Base-by-base conservation (phyloP, 2,888 invertebrate species). In the Drosophila gaucha region DNA sequence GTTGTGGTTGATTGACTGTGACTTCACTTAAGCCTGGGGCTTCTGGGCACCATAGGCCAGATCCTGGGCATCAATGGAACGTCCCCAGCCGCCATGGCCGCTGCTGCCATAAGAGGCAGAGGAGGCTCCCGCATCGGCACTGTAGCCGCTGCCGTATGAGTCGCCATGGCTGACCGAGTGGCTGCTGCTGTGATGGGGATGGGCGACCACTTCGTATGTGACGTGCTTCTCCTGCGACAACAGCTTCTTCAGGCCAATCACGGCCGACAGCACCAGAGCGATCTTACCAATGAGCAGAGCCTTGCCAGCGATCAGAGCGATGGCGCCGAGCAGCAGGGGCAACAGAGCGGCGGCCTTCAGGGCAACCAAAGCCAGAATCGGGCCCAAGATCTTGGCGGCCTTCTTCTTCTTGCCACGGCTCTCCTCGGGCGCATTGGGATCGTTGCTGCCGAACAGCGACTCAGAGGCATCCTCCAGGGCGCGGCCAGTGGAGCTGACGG, bases 141-240 rank as follows among this genome's bases (percentile, higher is more conserved):
- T 93, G n/a, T 94, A 93, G 46, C 92, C 92, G 72, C 92, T 93
- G 59, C 93, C 93, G 77, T 93, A 93, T 28, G 93, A 92, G 64
- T 96, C 96, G 73, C 60, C 60, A 12, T 95, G 95, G 57, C 94
- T 94, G 64, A 94, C 94, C 67, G 94, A 94, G 89, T 95, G 94
- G 87, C 94, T 94, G 74, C 94, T 93, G 66, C 94, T 93, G 90
- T 96, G 96, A 86, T 96, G 96, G 54, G 96, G 96, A 91, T 97
- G 97, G 0, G 96, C 94, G 0, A 97, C 96, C 31, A 97, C 96
- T 90, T 97, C 97, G 89, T 97, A 97, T 4, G 97, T 97, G 72
- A 97, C 97, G 89, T 96, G 96, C 90, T 96, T 97, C 92, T 96
- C 95, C 89, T 95, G 95, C 2, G 95, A 95, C 74, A 97, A 92